A percentile compares a stretch with the other conserved stretches of the same genome.
These are phyloP conservation scores for Quadroppia sp. DNA, from an alignment of 2,888 invertebrate species.

Conservation along the genomic window DNA sequence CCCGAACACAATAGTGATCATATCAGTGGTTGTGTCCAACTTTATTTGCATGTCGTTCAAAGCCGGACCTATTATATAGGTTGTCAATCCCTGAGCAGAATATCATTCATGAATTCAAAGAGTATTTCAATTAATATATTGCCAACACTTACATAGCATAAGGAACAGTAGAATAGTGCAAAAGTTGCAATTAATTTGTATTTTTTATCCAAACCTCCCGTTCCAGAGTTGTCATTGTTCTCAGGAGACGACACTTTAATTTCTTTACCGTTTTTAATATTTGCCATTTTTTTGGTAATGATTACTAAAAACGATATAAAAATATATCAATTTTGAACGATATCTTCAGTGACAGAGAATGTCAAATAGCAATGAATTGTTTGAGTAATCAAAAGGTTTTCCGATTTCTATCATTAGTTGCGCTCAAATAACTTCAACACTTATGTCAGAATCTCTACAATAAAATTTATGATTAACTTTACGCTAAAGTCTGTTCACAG, in stretches of 20 bases:
- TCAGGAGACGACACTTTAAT: background rate
- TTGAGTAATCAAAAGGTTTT: too few relatives aligned
- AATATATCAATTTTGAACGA: too few relatives aligned
- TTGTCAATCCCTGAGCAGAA: background rate
- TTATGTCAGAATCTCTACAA: too few relatives aligned
- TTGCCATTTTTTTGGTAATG: background rate
- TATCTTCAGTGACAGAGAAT: too few relatives aligned
- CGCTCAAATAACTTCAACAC: too few relatives aligned
- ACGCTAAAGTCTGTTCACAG: too few relatives aligned
- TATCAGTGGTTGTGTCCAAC: background rate
- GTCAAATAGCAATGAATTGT: too few relatives aligned
- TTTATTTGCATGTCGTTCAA: conserved; percentile 1
- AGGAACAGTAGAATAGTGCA: background rate
- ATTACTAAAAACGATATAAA: background rate
- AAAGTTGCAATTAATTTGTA: background rate
- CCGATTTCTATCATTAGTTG: too few relatives aligned
- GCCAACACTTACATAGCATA: conserved; percentile 1
- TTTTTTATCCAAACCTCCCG: background rate
- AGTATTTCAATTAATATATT: background rate
- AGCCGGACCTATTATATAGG: conserved; percentile 28
- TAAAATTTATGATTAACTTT: too few relatives aligned
- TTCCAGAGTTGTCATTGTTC: background rate
- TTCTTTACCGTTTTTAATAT: background rate
- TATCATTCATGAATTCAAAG: too few relatives aligned
- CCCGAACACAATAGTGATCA: conserved; percentile 5